A percentile compares a stretch with the other conserved stretches of the same genome.
Conservation (phyloP, 2,113 vertebrate genomes). For the Protobothrops flavoviridis region DNA sequence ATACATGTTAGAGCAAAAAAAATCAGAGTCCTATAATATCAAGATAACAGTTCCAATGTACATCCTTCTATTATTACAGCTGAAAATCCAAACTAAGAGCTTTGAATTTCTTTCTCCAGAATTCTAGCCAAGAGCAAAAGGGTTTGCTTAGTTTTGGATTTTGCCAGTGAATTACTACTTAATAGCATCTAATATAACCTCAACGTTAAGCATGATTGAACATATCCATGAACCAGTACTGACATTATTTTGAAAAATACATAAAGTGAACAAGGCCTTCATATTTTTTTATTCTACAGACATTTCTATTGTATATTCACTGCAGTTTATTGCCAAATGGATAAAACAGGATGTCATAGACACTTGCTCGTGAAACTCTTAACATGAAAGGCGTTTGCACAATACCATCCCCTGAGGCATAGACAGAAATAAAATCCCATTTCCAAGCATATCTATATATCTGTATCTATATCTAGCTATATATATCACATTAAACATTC, state of each 20-base stretch:
- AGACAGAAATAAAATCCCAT: not conserved
- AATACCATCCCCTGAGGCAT: not conserved
- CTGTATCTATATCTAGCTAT: too few relatives aligned
- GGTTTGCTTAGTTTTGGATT: not conserved
- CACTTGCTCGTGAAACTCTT: not conserved
- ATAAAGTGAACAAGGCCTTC: not conserved
- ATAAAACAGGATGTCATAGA: constrained; percentile 7
- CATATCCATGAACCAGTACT: not conserved
- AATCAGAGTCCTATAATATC: not conserved
- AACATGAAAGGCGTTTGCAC: not conserved
- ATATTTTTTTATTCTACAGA: not conserved
- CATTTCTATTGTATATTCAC: not conserved
- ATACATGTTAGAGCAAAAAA: not conserved
- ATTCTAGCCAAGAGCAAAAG: not conserved
- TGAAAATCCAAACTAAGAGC: not conserved
- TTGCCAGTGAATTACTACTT: not conserved
- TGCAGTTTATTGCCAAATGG: not conserved
- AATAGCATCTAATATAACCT: not conserved
- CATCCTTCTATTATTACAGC: not conserved
- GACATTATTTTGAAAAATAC: not conserved
- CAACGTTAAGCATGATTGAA: not conserved
- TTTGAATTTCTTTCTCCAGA: not conserved
- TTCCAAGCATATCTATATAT: not conserved
- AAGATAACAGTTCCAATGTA: not conserved
- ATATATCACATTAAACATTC: not conserved